Conservation (phyloP, 2,113 vertebrate genomes). For the Myrmecophaga tridactyla region DNA sequence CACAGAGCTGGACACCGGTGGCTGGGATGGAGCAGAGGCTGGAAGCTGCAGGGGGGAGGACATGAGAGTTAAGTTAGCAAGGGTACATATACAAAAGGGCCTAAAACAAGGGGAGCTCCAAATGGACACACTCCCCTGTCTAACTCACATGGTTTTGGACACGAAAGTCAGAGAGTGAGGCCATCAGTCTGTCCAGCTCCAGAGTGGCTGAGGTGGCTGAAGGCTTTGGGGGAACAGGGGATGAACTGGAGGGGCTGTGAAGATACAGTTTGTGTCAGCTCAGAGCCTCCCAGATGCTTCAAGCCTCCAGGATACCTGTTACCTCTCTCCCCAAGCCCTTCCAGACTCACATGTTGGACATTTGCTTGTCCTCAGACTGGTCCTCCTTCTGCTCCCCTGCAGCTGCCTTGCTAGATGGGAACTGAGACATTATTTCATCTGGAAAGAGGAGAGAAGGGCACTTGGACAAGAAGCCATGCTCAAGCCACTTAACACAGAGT, state of each 20-base stretch:
- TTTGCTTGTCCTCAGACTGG: constrained; percentile 68
- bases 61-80: neutral
- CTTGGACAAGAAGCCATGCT: neutral
- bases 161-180: constrained; percentile 93
- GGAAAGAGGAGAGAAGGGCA: constrained; percentile 43
- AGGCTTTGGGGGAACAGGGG: constrained; percentile 55
- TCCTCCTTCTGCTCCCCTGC: constrained; percentile 82
- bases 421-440: constrained; percentile 97
- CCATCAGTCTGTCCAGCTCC: constrained; percentile 95
- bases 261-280: constrained; percentile 29
- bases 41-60: constrained; percentile 56
- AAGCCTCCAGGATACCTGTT: neutral
- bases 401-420: constrained; percentile 88
- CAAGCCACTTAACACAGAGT: neutral
- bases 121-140: neutral
- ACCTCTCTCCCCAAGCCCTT: neutral
- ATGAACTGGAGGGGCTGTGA: constrained; percentile 81
- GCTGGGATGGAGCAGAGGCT: constrained; percentile 58
- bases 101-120: neutral
- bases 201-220: constrained; percentile 92
- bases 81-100: neutral
- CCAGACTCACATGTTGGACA: constrained; percentile 69
- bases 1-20: constrained; percentile 36
- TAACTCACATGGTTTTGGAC: constrained; percentile 91
- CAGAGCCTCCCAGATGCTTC: neutral